Conservation (phyloP, 2,888 invertebrate species). For the Epinotia demarniana region DNA sequence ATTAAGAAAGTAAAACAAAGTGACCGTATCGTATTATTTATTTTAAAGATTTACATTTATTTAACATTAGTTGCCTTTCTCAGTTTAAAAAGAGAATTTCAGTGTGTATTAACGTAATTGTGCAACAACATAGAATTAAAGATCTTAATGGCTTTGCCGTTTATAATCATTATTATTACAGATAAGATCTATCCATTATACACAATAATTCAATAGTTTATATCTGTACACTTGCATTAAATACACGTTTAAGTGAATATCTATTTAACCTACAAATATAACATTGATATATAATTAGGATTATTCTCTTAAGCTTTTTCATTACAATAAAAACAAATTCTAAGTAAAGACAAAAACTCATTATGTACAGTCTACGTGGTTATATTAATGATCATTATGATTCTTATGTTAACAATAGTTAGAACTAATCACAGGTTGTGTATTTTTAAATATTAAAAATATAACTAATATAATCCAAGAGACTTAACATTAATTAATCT, state of each 20-base stretch:
- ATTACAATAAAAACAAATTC: conserved; percentile 32
- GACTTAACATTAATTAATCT: not conserved
- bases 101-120: conserved; percentile 67
- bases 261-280: conserved; percentile 39
- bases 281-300: conserved; percentile 44
- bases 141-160: conserved; percentile 64
- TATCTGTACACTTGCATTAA: conserved; percentile 62
- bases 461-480: not conserved
- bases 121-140: conserved; percentile 64
- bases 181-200: conserved; percentile 62
- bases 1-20: conserved; percentile 4
- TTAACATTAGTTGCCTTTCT: conserved; percentile 59
- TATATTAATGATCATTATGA: conserved; percentile 46
- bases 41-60: conserved; percentile 66
- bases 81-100: conserved; percentile 62
- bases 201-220: conserved; percentile 56
- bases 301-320: conserved; percentile 39
- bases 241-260: conserved; percentile 45
- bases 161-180: conserved; percentile 58
- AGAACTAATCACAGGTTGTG: conserved; percentile 53
- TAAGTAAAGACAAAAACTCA: conserved; percentile 44
- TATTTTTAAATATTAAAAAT: conserved; percentile 36
- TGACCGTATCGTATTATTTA: conserved; percentile 36
- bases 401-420: conserved; percentile 43
- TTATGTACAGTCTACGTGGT: conserved; percentile 57